A percentile compares a stretch with the other conserved stretches of the same genome.
Conservation (phyloP, 2,113 vertebrate species). For the Aspiorhynchus laticeps region DNA sequence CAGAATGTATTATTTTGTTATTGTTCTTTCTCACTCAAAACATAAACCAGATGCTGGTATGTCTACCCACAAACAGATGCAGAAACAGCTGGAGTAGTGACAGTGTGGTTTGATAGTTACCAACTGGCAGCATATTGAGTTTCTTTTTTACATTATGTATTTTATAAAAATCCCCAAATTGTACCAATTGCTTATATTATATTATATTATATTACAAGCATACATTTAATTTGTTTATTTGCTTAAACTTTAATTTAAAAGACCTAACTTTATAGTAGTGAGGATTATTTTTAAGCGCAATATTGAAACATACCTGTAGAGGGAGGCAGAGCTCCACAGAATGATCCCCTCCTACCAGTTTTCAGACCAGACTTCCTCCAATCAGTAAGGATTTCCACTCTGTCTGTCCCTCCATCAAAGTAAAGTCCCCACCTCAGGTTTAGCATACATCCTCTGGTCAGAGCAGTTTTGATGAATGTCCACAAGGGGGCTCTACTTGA, state of each 20-base stretch:
- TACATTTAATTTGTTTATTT: neutral
- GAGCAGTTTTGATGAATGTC: slow-evolving; percentile 3
- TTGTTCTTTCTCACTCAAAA: slow-evolving; percentile 56
- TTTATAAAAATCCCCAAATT: neutral
- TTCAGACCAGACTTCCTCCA: slow-evolving; percentile 11
- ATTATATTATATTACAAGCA: slow-evolving; percentile 14
- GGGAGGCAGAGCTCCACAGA: slow-evolving; percentile 65
- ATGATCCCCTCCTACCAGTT: neutral
- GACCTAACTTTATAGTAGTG: neutral
- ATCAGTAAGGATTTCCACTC: slow-evolving; percentile 20
- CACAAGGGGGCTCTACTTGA: slow-evolving; percentile 51
- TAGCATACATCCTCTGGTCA: neutral
- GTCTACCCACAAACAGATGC: slow-evolving; percentile 49
- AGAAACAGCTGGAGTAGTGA: slow-evolving; percentile 49
- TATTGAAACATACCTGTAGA: slow-evolving; percentile 57
- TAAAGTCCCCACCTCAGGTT: slow-evolving; percentile 36
- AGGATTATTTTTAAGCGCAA: neutral
- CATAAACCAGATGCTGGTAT: slow-evolving; percentile 62
- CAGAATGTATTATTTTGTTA: slow-evolving; percentile 61
- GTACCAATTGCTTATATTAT: neutral
- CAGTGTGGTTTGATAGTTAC: slow-evolving; percentile 42
- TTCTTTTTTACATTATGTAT: neutral
- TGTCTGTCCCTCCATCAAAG: slow-evolving; percentile 21
- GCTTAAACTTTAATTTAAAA: neutral
- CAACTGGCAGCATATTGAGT: slow-evolving; percentile 18